Conservation (phyloP, 2,888 invertebrate genomes). For the Napeogenes inachia region DNA sequence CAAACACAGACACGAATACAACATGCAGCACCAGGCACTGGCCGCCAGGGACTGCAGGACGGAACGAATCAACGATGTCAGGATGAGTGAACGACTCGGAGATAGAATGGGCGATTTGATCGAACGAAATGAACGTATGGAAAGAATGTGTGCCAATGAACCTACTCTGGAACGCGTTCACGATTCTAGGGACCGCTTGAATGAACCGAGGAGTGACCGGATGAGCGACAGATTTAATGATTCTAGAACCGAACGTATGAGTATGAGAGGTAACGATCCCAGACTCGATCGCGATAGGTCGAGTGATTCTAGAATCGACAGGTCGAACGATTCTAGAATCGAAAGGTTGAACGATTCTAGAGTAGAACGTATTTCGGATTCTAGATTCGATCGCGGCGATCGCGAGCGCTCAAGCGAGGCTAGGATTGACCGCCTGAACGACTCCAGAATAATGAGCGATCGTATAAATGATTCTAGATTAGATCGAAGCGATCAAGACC, state of each 20-base stretch:
- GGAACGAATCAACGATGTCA: constrained; percentile 41
- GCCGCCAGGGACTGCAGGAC: constrained; percentile 38
- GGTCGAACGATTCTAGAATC: constrained; percentile 36
- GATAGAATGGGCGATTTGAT: constrained; percentile 41
- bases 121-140: constrained; percentile 38
- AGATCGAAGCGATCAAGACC: constrained; percentile 28
- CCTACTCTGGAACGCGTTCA: constrained; percentile 38
- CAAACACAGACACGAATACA: constrained; percentile 51
- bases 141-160: constrained; percentile 10
- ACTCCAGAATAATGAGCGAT: constrained; percentile 22
- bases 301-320: constrained; percentile 36
- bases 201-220: constrained; percentile 29
- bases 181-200: constrained; percentile 40
- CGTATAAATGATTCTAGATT: constrained; percentile 36
- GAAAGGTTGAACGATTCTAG: constrained; percentile 30
- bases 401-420: constrained; percentile 43
- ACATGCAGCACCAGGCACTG: constrained; percentile 44
- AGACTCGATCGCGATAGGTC: constrained; percentile 28
- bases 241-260: constrained; percentile 34
- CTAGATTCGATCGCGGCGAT: constrained; percentile 30
- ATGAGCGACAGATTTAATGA: constrained; percentile 29
- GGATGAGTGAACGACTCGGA: constrained; percentile 48
- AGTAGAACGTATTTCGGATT: constrained; percentile 28
- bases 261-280: constrained; percentile 35
- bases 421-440: constrained; percentile 15